These are phyloP conservation scores for Teinopalpus imperialis DNA, from an alignment of 2,888 invertebrate species.

Conservation along the genomic window DNA sequence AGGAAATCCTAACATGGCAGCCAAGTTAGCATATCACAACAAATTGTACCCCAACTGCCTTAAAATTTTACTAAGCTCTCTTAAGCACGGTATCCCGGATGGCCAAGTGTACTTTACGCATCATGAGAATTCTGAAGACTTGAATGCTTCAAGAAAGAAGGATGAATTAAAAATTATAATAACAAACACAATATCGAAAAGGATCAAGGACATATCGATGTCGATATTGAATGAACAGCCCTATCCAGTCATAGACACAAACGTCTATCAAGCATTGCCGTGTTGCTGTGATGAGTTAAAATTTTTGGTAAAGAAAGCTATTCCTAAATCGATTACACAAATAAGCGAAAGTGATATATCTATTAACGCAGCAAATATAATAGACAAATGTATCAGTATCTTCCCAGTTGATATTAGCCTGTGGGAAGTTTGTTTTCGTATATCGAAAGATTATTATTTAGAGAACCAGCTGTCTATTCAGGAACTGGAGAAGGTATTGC, in stretches of 20 bases:
- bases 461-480: constrained; percentile 64
- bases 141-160: constrained; percentile 38
- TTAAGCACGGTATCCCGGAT: constrained; percentile 42
- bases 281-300: constrained; percentile 66
- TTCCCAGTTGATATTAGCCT: constrained; percentile 62
- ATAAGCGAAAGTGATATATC: constrained; percentile 46
- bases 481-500: constrained; percentile 78
- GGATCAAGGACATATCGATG: constrained; percentile 67
- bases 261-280: constrained; percentile 49
- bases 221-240: constrained; percentile 63
- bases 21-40: constrained; percentile 65
- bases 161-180: constrained; percentile 58
- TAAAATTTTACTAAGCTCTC: constrained; percentile 50
- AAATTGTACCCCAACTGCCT: constrained; percentile 60
- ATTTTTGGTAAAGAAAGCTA: constrained; percentile 41
- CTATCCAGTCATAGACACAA: constrained; percentile 51
- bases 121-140: constrained; percentile 36
- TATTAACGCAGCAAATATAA: constrained; percentile 52
- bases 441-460: constrained; percentile 64
- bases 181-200: constrained; percentile 59
- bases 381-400: constrained; percentile 65
- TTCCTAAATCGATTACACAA: constrained; percentile 32
- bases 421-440: constrained; percentile 69
- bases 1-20: constrained; percentile 62
- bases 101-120: constrained; percentile 55